phyloP scores from a whole-genome alignment of 2,888 invertebrate species.

The Netelia melanura region DNA sequence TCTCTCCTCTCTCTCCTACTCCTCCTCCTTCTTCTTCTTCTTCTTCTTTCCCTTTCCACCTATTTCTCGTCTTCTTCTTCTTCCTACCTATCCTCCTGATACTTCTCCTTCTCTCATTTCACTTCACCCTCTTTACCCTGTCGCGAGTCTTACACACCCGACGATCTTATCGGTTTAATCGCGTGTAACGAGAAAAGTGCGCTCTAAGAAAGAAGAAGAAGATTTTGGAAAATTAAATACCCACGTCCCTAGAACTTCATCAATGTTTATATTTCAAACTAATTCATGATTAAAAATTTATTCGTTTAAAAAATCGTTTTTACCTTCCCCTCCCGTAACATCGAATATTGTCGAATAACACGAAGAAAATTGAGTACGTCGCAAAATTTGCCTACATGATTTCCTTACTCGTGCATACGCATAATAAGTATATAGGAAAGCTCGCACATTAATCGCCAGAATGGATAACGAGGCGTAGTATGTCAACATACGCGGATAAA shows the following conservation, averaged over 20 bases:
- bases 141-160: constrained; percentile 39
- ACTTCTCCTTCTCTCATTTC: constrained; percentile 63
- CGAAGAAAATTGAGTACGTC: neutral
- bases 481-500: constrained; percentile 24
- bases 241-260: neutral
- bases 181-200: constrained; percentile 4
- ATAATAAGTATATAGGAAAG: constrained; percentile 46
- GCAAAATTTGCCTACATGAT: neutral
- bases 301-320: neutral
- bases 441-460: constrained; percentile 78
- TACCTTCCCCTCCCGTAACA: too few species aligned
- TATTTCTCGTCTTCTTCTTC: constrained; percentile 26
- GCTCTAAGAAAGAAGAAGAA: neutral
- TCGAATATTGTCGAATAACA: neutral
- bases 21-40: neutral
- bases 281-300: neutral
- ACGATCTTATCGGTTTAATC: constrained; percentile 51
- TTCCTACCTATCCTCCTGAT: constrained; percentile 55
- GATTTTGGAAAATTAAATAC: neutral
- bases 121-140: constrained; percentile 26
- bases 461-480: constrained; percentile 76
- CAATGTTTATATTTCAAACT: neutral
- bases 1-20: constrained; percentile 31
- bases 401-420: neutral
- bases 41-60: constrained; percentile 6